phyloP scores from a whole-genome alignment of 2,113 vertebrate genomes.

The Oreochromis aureus region DNA sequence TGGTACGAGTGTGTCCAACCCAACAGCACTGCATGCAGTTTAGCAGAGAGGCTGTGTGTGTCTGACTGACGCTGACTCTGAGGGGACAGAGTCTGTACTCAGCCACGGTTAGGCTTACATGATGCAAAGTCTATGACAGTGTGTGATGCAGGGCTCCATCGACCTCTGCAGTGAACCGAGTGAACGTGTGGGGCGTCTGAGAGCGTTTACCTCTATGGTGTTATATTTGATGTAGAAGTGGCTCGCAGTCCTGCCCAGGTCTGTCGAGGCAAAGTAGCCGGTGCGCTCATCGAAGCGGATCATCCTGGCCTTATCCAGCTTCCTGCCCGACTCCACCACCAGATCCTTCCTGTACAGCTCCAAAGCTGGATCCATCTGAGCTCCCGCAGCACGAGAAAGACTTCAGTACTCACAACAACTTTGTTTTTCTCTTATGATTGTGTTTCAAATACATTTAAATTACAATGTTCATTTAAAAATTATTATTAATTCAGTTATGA shows the following conservation, averaged over 20 bases:
- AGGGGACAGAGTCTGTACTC: neutral
- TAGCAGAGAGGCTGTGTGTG: too few species aligned
- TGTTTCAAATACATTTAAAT: neutral
- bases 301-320: slow-evolving; percentile 94
- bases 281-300: slow-evolving; percentile 97
- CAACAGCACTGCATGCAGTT: neutral
- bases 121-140: neutral
- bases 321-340: slow-evolving; percentile 86
- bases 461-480: neutral
- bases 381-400: neutral
- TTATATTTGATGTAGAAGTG: slow-evolving; percentile 98
- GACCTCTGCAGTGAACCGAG: slow-evolving; percentile 60
- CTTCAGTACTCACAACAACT: neutral
- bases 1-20: neutral
- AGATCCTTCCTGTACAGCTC: slow-evolving; percentile 89
- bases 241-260: slow-evolving; percentile 93
- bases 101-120: neutral
- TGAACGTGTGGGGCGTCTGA: slow-evolving; percentile 68
- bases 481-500: neutral
- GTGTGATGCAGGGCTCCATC: too few species aligned
- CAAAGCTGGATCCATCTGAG: slow-evolving; percentile 87
- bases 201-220: slow-evolving; percentile 90
- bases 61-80: neutral
- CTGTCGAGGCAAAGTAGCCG: slow-evolving; percentile 93
- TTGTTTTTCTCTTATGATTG: neutral